Evolutionary conservation across 2,888 invertebrate genomes (phyloP), one percentile per base, ranked within the genome.

Genomic region (Ormyrus rosae): DNA sequence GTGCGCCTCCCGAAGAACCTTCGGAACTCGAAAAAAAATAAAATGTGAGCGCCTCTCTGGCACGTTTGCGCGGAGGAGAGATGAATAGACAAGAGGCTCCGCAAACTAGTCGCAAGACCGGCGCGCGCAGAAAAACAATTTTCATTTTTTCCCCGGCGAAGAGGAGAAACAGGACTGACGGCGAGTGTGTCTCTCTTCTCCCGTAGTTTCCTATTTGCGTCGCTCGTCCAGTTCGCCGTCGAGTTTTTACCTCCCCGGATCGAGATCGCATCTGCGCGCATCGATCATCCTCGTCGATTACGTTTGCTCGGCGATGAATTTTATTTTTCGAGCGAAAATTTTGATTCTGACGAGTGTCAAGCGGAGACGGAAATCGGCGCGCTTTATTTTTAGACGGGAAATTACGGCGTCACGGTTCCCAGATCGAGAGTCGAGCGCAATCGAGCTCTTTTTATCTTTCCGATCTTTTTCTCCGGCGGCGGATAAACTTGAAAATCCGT

Each of bases 141-240:
- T 70, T 70, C 70, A 58, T 48, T 70, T 70, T 58, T 69, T 58
- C 45, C 7, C 6, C 7, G 34, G 51, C 10, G n/a, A 48, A 0
- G 19, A 34, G 56, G 53, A 63, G 63, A 72, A 56, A 73, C 65
- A 65, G 74, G 73, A n/a, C 60, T 55, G 9, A 46, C 63, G 58
- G 65, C 13, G 34, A 34, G 34, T 19, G 19, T 19, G 0, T 64
- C 45, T 63, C 48, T 46, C 46, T 6, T 46, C 64, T 45, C 48
- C 11, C 19, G 61, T 61, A 53, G 51, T 61, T 71, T 71, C 71
- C 61, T 71, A 71, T 71, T 71, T 61, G 45, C 71, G 45, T 61
- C 51, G 61, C 45, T 7, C 13, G 65, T 65, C 58, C 58, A 69
- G 9, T 11, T 19, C 19, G 6, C 1, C 11, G 46, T 1, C 3